Conservation (phyloP, 1,140 invertebrate species). For the Aporrectodea caliginosa region DNA sequence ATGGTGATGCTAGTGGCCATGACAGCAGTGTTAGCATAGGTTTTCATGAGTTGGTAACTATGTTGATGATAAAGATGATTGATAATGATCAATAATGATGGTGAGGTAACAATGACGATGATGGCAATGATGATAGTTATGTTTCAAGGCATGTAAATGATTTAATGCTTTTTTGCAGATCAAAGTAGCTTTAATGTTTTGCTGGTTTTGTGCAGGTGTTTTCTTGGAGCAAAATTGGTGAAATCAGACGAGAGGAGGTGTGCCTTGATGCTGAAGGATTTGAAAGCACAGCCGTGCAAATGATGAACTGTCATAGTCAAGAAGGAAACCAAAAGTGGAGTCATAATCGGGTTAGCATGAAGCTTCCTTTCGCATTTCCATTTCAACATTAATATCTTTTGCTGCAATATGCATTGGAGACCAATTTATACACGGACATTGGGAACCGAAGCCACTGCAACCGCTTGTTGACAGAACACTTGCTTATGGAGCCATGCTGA, state of each 20-base stretch:
- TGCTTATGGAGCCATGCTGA: no score
- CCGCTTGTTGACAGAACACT: no score
- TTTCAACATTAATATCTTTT: no score
- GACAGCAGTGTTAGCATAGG: not conserved
- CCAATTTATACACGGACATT: no score
- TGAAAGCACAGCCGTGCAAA: constrained; percentile 5
- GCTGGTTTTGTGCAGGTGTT: constrained; percentile 25
- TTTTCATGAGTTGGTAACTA: no score
- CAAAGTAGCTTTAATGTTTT: not conserved
- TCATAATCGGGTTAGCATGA: constrained; percentile 19
- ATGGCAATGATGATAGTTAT: constrained; percentile 2
- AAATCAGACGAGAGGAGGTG: constrained; percentile 24
- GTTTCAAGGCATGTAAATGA: not conserved
- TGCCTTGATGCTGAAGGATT: constrained; percentile 19
- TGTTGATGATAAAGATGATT: not conserved
- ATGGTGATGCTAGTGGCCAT: not conserved
- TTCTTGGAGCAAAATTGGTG: constrained; percentile 13
- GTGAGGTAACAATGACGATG: not conserved
- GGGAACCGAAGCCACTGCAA: no score
- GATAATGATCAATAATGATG: not conserved
- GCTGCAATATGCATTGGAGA: no score
- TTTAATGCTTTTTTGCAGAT: not conserved
- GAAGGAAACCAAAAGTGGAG: constrained; percentile 24
- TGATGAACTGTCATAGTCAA: constrained; percentile 25
- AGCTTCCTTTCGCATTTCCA: no score